phyloP scores from a whole-genome alignment of 2,888 invertebrate genomes.

The Ptychoptera albimana region DNA sequence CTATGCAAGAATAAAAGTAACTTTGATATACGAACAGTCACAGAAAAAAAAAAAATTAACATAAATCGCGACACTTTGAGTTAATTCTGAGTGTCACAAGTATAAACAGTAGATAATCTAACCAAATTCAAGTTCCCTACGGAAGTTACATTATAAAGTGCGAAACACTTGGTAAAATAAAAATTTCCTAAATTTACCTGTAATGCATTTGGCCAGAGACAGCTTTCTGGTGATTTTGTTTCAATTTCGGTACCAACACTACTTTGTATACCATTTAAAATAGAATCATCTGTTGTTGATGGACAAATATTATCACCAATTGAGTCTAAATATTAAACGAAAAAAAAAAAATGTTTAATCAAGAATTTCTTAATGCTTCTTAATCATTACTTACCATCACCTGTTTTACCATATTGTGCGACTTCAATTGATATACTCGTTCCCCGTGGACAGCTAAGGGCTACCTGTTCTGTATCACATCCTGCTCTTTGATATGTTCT shows the following conservation, averaged over 20 bases:
- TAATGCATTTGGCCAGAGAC: conserved; percentile 52
- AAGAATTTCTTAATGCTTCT: not conserved
- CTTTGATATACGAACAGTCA: too few relatives aligned
- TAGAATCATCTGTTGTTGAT: conserved; percentile 24
- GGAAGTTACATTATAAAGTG: too few relatives aligned
- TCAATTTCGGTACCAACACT: conserved; percentile 31
- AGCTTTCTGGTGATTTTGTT: conserved; percentile 40
- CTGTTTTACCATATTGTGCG: conserved; percentile 69
- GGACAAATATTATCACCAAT: conserved; percentile 18
- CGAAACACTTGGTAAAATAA: too few relatives aligned
- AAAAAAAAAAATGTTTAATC: not conserved
- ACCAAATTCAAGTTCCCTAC: too few relatives aligned
- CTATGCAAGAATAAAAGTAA: too few relatives aligned
- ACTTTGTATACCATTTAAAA: conserved; percentile 24
- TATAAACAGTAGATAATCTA: too few relatives aligned
- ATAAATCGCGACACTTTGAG: too few relatives aligned
- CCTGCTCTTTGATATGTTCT: conserved; percentile 82
- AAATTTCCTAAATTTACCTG: conserved; percentile 58
- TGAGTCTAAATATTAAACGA: not conserved
- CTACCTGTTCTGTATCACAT: conserved; percentile 80
- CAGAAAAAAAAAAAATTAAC: too few relatives aligned
- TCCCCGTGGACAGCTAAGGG: conserved; percentile 75
- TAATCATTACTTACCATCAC: conserved; percentile 18
- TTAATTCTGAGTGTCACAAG: too few relatives aligned
- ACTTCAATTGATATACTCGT: conserved; percentile 83